Evolutionary conservation across 2,888 invertebrate genomes (phyloP).

Genomic region (Drosophila greeni): DNA sequence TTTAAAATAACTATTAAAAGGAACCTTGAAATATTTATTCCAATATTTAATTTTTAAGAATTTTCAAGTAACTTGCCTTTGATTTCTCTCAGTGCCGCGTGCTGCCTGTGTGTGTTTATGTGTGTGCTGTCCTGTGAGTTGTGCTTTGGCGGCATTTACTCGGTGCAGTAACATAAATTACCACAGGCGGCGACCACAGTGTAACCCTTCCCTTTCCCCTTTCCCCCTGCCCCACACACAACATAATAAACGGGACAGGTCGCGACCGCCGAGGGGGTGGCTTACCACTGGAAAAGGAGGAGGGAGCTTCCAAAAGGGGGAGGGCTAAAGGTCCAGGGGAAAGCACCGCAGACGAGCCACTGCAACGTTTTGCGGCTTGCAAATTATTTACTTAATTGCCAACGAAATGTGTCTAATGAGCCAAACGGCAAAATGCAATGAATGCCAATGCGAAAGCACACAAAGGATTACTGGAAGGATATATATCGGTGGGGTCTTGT

Average conservation of each 20-base stretch:
- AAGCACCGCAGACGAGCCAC: conserved; percentile 54
- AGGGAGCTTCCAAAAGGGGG: background rate
- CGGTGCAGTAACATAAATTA: conserved; percentile 72
- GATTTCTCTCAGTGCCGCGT: conserved; percentile 9
- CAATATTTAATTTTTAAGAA: too few relatives aligned
- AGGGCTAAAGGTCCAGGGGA: background rate
- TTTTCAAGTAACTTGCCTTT: background rate
- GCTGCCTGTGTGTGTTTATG: conserved; percentile 8
- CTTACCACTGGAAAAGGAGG: conserved; percentile 1
- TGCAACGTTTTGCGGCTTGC: conserved; percentile 69
- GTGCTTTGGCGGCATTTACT: conserved; percentile 69
- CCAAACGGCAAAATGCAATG: conserved; percentile 67
- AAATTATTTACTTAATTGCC: conserved; percentile 76
- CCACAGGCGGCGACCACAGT: conserved; percentile 63
- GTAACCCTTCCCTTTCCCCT: conserved; percentile 1
- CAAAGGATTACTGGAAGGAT: conserved; percentile 16
- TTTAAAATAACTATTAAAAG: too few relatives aligned
- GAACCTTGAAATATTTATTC: too few relatives aligned
- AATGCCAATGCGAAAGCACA: conserved; percentile 51
- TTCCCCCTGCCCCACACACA: conserved; percentile 13
- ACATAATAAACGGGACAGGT: conserved; percentile 49
- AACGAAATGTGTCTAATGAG: conserved; percentile 75
- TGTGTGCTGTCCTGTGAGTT: conserved; percentile 44
- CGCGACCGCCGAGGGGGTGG: conserved; percentile 26
- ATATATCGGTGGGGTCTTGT: too few relatives aligned